Percentiles rank a stretch among this genome's conserved stretches.
phyloP scores from a whole-genome alignment of 2,888 invertebrate species.

The Xanthorhoe spadicearia region DNA sequence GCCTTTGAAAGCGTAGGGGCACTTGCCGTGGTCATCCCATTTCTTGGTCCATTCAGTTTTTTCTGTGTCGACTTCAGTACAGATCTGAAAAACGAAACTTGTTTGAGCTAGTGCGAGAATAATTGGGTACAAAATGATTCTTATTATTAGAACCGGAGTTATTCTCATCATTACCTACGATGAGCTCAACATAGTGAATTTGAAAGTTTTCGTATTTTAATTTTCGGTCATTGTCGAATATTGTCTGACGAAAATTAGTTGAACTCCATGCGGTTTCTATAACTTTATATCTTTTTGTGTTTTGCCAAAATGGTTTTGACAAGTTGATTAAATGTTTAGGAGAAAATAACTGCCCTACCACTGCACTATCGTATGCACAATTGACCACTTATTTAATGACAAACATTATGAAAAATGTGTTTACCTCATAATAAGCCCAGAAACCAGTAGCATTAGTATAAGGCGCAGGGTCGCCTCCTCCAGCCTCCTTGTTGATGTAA shows the following conservation, averaged over 20 bases:
- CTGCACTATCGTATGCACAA: too few relatives aligned
- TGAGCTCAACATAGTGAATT: too few relatives aligned
- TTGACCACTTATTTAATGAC: too few relatives aligned
- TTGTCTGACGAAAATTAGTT: too few relatives aligned
- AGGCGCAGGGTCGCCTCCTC: slow-evolving; percentile 93
- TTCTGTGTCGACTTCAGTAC: slow-evolving; percentile 88
- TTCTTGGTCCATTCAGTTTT: slow-evolving; percentile 91
- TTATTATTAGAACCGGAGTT: neutral
- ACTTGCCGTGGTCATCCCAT: slow-evolving; percentile 93
- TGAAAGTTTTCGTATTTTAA: too few relatives aligned
- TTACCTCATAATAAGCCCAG: slow-evolving; percentile 93
- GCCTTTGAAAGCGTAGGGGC: slow-evolving; percentile 94
- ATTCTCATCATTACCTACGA: neutral
- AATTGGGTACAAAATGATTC: neutral
- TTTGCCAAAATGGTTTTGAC: too few relatives aligned
- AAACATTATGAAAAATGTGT: neutral
- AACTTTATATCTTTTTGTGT: too few relatives aligned
- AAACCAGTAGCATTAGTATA: slow-evolving; percentile 95
- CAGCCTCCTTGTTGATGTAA: slow-evolving; percentile 95
- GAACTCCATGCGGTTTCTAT: too few relatives aligned
- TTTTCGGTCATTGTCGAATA: too few relatives aligned
- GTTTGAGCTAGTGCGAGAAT: neutral
- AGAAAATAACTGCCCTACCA: too few relatives aligned
- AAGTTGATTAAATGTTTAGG: too few relatives aligned
- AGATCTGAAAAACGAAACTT: slow-evolving; percentile 85